These are phyloP conservation scores for Calephelis nemesis DNA, from an alignment of 1,140 invertebrate genomes.

Conservation along the genomic window DNA sequence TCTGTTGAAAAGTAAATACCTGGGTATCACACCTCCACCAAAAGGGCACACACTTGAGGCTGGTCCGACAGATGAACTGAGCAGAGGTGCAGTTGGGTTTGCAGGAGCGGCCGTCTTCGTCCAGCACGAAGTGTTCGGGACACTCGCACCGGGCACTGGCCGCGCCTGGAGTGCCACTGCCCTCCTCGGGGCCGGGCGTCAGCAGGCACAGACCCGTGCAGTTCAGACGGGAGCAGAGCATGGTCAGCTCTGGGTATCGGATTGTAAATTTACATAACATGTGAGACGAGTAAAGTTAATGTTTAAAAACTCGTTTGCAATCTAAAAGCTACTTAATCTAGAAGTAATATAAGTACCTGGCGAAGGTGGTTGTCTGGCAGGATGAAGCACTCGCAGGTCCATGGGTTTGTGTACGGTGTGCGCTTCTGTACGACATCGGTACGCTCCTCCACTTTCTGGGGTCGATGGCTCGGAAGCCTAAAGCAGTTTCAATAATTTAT, in stretches of 20 bases:
- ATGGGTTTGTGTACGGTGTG: conserved; percentile 91
- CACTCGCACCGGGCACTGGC: conserved; percentile 86
- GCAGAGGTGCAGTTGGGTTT: conserved; percentile 88
- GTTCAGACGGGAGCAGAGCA: conserved; percentile 78
- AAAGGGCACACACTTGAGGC: conserved; percentile 90
- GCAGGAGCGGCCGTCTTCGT: conserved; percentile 84
- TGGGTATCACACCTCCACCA: conserved; percentile 90
- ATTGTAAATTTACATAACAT: no score
- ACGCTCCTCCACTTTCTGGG: conserved; percentile 50
- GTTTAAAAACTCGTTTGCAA: no score
- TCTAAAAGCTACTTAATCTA: no score
- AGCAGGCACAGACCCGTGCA: conserved; percentile 90
- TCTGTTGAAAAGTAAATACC: no score
- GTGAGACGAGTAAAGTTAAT: no score
- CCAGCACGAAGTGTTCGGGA: conserved; percentile 89
- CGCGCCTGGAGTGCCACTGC: conserved; percentile 16
- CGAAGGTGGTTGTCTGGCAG: conserved; percentile 82
- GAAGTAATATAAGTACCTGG: conserved; percentile 35
- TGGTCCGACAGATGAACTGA: conserved; percentile 87
- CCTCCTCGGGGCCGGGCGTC: conserved; percentile 70
- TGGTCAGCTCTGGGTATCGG: conserved; percentile 43
- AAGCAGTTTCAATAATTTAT: neutral
- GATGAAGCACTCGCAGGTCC: conserved; percentile 92
- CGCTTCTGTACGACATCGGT: conserved; percentile 82
- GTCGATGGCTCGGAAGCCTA: conserved; percentile 53